Conservation (phyloP, 2,113 vertebrate species). For the Brienomyrus longianalis region DNA sequence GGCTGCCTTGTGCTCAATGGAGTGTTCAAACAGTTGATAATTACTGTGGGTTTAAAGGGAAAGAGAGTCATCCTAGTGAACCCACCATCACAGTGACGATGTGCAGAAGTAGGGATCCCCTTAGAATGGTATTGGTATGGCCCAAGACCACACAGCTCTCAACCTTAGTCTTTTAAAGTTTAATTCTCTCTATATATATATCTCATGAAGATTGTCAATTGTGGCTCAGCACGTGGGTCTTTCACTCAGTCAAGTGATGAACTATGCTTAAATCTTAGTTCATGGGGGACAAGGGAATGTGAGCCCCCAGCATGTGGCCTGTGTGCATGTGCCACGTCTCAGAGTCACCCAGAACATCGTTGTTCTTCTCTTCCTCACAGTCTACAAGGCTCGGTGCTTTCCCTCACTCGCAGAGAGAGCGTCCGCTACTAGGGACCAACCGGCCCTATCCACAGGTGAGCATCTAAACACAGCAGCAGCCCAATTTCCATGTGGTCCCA, state of each 20-base stretch:
- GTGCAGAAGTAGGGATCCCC: neutral
- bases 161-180: neutral
- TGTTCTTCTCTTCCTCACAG: conserved; percentile 45
- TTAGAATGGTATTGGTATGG: neutral
- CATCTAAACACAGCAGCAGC: neutral
- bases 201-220: neutral
- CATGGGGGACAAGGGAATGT: neutral
- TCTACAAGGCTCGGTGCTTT: conserved; percentile 66
- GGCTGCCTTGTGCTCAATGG: neutral
- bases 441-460: conserved; percentile 70
- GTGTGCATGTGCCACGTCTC: neutral
- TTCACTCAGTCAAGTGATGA: neutral
- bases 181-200: neutral
- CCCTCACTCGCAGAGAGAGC: conserved; percentile 64
- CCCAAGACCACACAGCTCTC: neutral
- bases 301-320: neutral
- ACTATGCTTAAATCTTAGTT: neutral
- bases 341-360: neutral
- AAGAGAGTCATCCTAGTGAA: neutral
- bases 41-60: neutral
- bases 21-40: neutral
- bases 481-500: neutral
- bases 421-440: conserved; percentile 56
- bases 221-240: neutral
- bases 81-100: neutral